Evolutionary conservation across 2,113 vertebrate species (phyloP).

Genomic region (Phoenicopterus ruber): DNA sequence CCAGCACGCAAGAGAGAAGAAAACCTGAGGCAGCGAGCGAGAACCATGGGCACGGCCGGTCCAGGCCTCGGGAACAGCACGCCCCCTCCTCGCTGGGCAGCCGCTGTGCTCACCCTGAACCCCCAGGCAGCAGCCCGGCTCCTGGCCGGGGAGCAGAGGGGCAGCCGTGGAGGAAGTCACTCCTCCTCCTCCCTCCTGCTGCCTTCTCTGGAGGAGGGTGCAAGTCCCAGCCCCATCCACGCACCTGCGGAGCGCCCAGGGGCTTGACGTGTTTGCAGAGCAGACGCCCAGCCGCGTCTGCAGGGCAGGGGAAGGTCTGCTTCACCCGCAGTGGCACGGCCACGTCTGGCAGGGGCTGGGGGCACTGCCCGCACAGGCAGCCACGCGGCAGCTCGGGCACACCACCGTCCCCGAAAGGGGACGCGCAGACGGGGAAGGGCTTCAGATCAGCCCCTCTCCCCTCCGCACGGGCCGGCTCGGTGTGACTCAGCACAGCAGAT

Average conservation of each 20-base stretch:
- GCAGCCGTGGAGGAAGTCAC: background rate
- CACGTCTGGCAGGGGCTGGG: background rate
- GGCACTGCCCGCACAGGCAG: background rate
- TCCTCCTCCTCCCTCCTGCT: background rate
- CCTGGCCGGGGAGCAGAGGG: background rate
- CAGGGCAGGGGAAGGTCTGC: accelerated
- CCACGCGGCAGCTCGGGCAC: background rate
- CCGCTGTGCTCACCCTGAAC: background rate
- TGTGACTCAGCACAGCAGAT: background rate
- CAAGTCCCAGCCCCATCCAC: background rate
- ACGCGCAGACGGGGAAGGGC: accelerated
- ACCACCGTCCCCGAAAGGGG: background rate
- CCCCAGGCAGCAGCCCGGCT: background rate
- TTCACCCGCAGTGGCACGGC: accelerated
- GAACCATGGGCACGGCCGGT: accelerated
- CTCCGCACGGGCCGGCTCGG: background rate
- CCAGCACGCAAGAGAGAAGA: background rate
- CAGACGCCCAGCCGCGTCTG: accelerated
- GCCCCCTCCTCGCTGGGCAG: background rate
- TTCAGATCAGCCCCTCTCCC: background rate
- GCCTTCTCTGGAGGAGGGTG: background rate
- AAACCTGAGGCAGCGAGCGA: accelerated
- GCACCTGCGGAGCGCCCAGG: accelerated
- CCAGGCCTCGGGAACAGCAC: accelerated
- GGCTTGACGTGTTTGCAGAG: background rate